Evolutionary conservation across 2,113 vertebrate genomes (phyloP).

Genomic region (Elanus axillaris): DNA sequence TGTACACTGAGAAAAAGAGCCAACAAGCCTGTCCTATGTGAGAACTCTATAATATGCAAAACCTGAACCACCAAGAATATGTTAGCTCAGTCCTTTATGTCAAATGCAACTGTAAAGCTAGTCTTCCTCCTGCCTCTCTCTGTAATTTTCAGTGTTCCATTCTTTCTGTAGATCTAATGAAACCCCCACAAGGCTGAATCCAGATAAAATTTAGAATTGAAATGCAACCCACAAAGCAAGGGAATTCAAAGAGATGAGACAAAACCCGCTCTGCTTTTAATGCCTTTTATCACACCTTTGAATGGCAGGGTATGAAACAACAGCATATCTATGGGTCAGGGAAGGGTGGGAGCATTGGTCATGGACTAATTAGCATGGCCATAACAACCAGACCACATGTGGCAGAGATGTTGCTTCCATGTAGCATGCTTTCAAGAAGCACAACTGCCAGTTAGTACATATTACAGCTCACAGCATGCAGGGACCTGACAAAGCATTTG

Average conservation of each 20-base stretch:
- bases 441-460: not conserved
- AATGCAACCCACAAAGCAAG: not conserved
- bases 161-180: not conserved
- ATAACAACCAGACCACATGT: not conserved
- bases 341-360: not conserved
- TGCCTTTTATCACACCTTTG: not conserved
- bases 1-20: not conserved
- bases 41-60: not conserved
- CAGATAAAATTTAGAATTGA: not conserved
- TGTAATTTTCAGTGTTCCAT: not conserved
- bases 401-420: not conserved
- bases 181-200: not conserved
- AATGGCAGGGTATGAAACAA: not conserved
- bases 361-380: not conserved
- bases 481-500: not conserved
- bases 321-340: not conserved
- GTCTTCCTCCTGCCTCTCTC: not conserved
- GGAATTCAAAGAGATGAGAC: not conserved
- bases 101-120: not conserved
- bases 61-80: not conserved
- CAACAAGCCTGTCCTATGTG: not conserved
- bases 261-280: not conserved
- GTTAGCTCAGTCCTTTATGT: not conserved
- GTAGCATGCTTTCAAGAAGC: not conserved
- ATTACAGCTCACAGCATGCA: not conserved